Base-by-base conservation (phyloP, 2,888 invertebrate species). In the Amphipyra berbera region DNA sequence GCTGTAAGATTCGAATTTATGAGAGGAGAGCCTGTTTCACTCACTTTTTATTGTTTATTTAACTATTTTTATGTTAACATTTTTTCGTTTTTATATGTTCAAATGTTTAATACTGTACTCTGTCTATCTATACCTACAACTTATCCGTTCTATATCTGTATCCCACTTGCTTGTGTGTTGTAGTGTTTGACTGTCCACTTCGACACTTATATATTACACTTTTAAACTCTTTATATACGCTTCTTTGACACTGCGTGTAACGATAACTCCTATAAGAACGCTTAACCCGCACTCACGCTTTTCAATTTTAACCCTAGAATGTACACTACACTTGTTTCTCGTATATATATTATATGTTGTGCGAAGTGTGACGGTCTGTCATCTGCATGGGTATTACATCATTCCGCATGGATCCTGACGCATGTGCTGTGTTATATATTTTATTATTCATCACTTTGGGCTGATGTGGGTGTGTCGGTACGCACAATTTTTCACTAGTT, bases 1-100 rank as follows among this genome's bases (percentile, higher is more conserved):
- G 99, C 99, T 98, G 99, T 99, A 99, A 99, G 99, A 97, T 87
- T 86, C 88, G 80, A 81, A 74, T 84, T 83, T 76, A 75, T 76
- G 82, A 83, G 76, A 81, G 76, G 82, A 87, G 75, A 83, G 87
- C 90, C 87, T 90, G 87, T 89, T 87, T 90, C 90, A 89, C 86
- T 90, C 91, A 89, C 89, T 82, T 89, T 85, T 85, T 80, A 69
- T 74, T 83, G 87, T 87, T 89, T 83, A 83, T 86, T 88, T 79
- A 35, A 72, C 78, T 78, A 81, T 82, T 78, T 85, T 85, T 86
- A 80, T 85, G 89, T 89, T 90, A 84, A 83, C 78, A 76, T 82
- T 88, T 90, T 90, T 84, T 79, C 83, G 86, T 90, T 89, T 74
- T 88, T 86, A 81, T 87, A 79, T 85, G 87, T 90, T 89, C 80